phyloP scores from a whole-genome alignment of 2,113 vertebrate species.

The Piprites chloris region DNA sequence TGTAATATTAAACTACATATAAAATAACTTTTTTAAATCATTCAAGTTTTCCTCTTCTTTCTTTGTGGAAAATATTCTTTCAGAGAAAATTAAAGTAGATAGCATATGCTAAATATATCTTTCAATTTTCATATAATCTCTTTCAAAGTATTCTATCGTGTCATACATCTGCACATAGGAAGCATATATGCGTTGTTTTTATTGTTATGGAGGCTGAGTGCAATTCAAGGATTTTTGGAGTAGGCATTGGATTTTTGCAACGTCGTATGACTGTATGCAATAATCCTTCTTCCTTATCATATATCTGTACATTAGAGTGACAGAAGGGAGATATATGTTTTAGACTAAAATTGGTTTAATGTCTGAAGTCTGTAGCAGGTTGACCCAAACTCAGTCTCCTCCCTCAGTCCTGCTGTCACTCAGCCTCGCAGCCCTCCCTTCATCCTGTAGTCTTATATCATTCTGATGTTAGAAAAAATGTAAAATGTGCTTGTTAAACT shows the following conservation, averaged over 20 bases:
- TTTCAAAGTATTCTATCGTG: background rate
- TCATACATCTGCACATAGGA: background rate
- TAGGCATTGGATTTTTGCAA: background rate
- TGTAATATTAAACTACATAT: background rate
- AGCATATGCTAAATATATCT: background rate
- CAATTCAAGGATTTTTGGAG: background rate
- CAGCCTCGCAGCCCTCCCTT: fast-evolving
- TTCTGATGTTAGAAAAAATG: background rate
- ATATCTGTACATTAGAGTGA: background rate
- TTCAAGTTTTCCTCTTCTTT: background rate
- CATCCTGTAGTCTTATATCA: background rate
- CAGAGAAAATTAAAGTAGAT: background rate
- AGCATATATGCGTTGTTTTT: background rate
- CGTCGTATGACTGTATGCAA: background rate
- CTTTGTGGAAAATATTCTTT: background rate
- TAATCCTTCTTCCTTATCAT: background rate
- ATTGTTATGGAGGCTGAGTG: background rate
- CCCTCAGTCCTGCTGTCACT: background rate
- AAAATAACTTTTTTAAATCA: background rate
- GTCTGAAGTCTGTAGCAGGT: background rate
- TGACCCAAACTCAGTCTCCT: background rate
- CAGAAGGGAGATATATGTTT: background rate
- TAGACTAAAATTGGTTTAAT: background rate
- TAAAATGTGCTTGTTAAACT: background rate
- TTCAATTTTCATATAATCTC: background rate